Evolutionary conservation across 2,113 vertebrate genomes (phyloP), one percentile per base, ranked within the genome.

Genomic region (Cisticola juncidis): DNA sequence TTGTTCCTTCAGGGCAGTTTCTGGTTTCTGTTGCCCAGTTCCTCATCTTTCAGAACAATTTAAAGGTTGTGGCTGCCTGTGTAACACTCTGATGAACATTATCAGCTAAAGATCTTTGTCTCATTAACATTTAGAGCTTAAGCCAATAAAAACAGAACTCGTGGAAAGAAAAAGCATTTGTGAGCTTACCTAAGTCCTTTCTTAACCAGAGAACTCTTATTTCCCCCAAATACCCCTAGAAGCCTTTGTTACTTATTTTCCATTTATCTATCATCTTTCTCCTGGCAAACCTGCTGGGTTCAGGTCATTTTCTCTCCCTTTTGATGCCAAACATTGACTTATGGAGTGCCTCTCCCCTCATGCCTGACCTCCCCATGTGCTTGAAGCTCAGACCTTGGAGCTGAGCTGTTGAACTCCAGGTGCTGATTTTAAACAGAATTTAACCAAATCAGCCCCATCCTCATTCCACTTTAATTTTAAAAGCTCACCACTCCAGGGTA

Each of bases 191-290:
- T 77, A 61, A 92, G 45, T 53, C 20, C 58, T 9, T 45, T 40
- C 54, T 81, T 91, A 73, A 50, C 17, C 48, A 94, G 68, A 83
- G 88, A 89, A 53, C 28, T 45, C 14, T 28, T 38, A 66, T 24
- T 28, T 26, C 5, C 38, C 38, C 9, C 8, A 9, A 36, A 57
- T 38, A 86, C 14, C 47, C 36, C 65, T 58, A 26, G n/a, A 79
- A 92, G 57, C 11, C 70, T 86, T 92, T 86, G 29, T 44, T 91
- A 58, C 36, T 94, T 74, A 78, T 88, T 94, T 94, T 70, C 42
- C 38, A 78, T n/a, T 91, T 93, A 93, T 68, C 72, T 74, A 45
- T 29, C 48, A 71, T 44, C 76, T 47, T 62, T 58, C 47, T 81
- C 54, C 58, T 42, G 28, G 45, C 57, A 81, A 84, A 87, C 16